Evolutionary conservation across 2,797 vertebrate genomes (phyloP).

Genomic region (Anabacerthia variegaticeps): DNA sequence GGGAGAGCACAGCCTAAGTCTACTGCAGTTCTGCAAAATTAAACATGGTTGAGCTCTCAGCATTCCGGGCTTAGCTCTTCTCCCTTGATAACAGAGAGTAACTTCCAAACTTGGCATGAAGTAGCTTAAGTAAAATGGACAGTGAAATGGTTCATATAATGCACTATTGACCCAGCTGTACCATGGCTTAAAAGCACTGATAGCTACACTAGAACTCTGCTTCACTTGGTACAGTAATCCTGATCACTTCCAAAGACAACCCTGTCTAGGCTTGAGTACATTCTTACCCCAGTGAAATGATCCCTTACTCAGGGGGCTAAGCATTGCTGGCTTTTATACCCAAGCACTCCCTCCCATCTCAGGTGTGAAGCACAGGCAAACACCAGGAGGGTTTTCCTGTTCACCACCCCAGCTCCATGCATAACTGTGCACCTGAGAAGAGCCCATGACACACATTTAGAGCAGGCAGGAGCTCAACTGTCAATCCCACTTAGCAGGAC

Average conservation of each 20-base stretch:
- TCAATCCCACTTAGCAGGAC: not conserved
- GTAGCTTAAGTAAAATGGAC: not conserved
- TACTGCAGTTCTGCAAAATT: not conserved
- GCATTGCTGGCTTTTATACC: not conserved
- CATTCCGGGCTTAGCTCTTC: not conserved
- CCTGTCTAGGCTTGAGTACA: not conserved
- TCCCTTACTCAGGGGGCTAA: not conserved
- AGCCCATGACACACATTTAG: not conserved
- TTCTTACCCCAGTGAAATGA: not conserved
- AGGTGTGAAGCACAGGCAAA: not conserved
- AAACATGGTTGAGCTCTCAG: not conserved
- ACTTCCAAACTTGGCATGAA: not conserved
- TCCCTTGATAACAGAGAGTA: not conserved
- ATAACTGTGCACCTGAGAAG: rapidly evolving
- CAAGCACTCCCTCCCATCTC: not conserved
- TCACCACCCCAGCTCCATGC: not conserved
- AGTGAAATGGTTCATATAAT: not conserved
- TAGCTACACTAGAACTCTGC: not conserved
- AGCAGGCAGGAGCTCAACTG: not conserved
- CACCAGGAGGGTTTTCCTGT: not conserved
- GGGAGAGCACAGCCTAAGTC: not conserved
- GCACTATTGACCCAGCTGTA: not conserved
- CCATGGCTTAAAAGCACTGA: not conserved
- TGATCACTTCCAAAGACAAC: not conserved
- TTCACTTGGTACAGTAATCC: not conserved